Base-by-base conservation (phyloP, 2,888 invertebrate species). In the Apamea epomidion region DNA sequence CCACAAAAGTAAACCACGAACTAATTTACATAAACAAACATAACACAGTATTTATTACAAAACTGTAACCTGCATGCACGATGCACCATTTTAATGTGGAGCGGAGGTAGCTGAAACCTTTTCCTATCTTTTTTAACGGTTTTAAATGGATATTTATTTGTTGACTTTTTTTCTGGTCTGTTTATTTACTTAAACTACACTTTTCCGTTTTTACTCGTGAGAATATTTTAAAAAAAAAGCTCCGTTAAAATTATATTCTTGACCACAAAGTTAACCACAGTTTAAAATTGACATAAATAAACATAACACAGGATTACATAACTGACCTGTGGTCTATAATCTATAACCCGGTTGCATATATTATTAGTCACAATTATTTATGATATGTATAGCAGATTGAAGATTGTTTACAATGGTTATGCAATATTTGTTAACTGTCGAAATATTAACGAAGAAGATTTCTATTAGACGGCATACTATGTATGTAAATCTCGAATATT, bases 11-110 rank as follows among this genome's bases (percentile, higher is more conserved):
- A 62, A 51, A 70, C 25, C 29, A 29, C n/a, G 60, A 62, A 58
- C 18, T 37, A 18, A 81, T 82, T 77, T 77, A 29, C 73, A 83
- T 78, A 71, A 77, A 74, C 77, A 74, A 83, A 73, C 78, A 37
- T 69, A 69, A 6, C 45, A 29, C 2, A 45, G 32, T 54, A 16
- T 74, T 78, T 54, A 16, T 74, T 78, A 78, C 45, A 67, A 4
- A 78, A 83, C 51, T 25, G 18, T 42, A 7, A 42, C 42, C 42
- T 42, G 42, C 42, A 42, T 42, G 42, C 42, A 42, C 42, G 42
- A 42, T 42, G 42, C 42, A 42, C 42, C 37, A 37, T 37, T 37
- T 37, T 37, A 37, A 37, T 37, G 37, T 37, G 37, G 3, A 37
- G 37, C 37, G 2, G 42, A 7, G 7, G 42, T 42, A 42, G 42